These are phyloP conservation scores for Staurois parvus DNA, from an alignment of 2,797 vertebrate species.

Conservation along the genomic window DNA sequence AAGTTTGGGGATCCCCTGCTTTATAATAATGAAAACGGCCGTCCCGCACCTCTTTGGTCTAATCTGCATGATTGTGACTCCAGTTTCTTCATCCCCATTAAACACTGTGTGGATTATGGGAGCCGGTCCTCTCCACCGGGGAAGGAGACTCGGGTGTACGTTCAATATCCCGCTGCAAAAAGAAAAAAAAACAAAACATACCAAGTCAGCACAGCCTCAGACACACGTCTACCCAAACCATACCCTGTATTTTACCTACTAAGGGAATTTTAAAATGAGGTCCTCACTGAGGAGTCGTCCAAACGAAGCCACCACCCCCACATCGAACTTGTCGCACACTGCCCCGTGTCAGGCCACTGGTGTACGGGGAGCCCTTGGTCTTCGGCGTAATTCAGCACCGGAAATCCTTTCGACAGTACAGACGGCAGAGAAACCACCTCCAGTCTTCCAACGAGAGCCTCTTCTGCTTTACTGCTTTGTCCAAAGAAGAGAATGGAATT, in stretches of 20 bases:
- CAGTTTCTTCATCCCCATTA: conserved; percentile 85
- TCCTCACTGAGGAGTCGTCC: conserved; percentile 86
- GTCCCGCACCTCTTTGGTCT: conserved; percentile 83
- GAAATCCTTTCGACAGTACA: conserved; percentile 69
- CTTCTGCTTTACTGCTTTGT: not conserved
- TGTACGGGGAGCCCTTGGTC: conserved; percentile 79
- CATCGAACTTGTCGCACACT: conserved; percentile 81
- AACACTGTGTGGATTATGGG: conserved; percentile 90
- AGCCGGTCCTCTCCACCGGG: conserved; percentile 92
- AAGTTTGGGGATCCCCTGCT: too few species aligned
- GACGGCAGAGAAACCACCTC: conserved; percentile 87
- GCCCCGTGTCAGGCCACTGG: conserved; percentile 82
- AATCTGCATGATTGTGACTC: conserved; percentile 94
- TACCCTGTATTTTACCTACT: conserved; percentile 77
- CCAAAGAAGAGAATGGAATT: not conserved
- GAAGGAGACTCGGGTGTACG: conserved; percentile 92
- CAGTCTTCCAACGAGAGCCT: conserved; percentile 77
- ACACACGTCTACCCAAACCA: not conserved
- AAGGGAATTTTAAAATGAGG: conserved; percentile 89
- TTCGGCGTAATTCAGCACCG: conserved; percentile 82
- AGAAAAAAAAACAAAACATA: conserved; percentile 5
- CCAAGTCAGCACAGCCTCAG: conserved; percentile 51
- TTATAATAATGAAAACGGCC: not conserved
- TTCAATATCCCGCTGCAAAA: conserved; percentile 88
- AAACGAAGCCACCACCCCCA: conserved; percentile 94